Evolutionary conservation across 2,113 vertebrate genomes (phyloP), one percentile per base, ranked within the genome.

Genomic region (Numenius arquata): DNA sequence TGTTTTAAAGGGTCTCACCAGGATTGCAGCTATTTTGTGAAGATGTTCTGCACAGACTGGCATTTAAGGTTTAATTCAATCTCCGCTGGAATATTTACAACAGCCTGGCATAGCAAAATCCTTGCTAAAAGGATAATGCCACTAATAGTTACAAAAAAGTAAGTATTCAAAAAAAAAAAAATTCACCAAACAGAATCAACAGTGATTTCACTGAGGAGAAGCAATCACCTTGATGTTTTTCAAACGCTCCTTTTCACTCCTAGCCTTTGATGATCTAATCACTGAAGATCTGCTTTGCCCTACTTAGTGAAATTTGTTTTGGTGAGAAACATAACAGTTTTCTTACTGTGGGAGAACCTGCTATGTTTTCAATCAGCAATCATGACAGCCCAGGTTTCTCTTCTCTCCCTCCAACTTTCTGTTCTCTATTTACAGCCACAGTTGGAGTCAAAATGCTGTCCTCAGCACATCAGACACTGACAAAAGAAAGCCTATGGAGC

Each of bases 221-320:
- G 79, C 70, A 93, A 93, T 89, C 86, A 95, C 67, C 73, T 48
- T 63, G 65, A 81, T 72, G 52, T 68, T 92, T 90, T 73, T 81
- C 80, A 90, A 87, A 71, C 19, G 45, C 34, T 65, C 59, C 43
- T 71, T n/a, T 79, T 66, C 75, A 70, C 47, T 92, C 75, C 47
- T 50, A 85, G 71, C 38, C 82, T 84, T 81, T 89, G 70, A 95
- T 87, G 90, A 92, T 53, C 70, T 91, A 82, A 95, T 82, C 92
- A 91, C 62, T 70, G 66, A 65, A 93, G 92, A 90, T 65, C 62
- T 89, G 79, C 85, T 90, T 89, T 85, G 92, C 74, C 84, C 92
- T 89, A 82, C 87, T 92, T 89, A 89, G 53, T 59, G 76, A 66
- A 88, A 85, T 50, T 47, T 48, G 59, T 47, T 86, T 63, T 56